Evolutionary conservation across 2,113 vertebrate genomes (phyloP).

Genomic region (Atherinomorus stipes): DNA sequence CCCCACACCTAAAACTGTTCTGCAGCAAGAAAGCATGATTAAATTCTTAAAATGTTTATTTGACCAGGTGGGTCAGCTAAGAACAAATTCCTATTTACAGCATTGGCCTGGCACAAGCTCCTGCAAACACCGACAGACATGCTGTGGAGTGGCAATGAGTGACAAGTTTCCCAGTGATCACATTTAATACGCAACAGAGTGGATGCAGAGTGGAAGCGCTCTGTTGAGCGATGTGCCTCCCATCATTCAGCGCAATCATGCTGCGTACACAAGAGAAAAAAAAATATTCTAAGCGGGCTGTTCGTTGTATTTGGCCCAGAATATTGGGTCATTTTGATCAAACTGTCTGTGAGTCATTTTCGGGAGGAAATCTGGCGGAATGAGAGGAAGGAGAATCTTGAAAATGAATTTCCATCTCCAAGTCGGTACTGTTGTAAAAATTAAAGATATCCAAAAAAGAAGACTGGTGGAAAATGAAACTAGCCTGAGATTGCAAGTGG

Average conservation of each 20-base stretch:
- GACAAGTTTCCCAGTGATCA: constrained; percentile 58
- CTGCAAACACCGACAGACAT: constrained; percentile 65
- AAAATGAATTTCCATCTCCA: constrained; percentile 41
- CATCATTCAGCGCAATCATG: constrained; percentile 43
- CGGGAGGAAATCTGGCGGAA: constrained; percentile 40
- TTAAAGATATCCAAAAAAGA: constrained; percentile 31
- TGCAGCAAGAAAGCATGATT: constrained; percentile 51
- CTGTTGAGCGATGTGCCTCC: constrained; percentile 44
- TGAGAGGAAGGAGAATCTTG: constrained; percentile 31
- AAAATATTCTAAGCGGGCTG: constrained; percentile 63
- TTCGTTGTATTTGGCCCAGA: constrained; percentile 56
- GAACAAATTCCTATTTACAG: constrained; percentile 56
- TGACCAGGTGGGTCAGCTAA: constrained; percentile 72
- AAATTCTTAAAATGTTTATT: constrained; percentile 53
- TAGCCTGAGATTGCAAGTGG: constrained; percentile 9
- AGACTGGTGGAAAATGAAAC: constrained; percentile 16
- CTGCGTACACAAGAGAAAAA: constrained; percentile 61
- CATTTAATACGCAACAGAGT: constrained; percentile 65
- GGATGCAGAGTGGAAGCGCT: constrained; percentile 54
- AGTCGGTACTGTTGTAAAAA: constrained; percentile 26
- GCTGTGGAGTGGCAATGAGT: constrained; percentile 52
- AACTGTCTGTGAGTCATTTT: constrained; percentile 51
- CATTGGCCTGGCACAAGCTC: constrained; percentile 39
- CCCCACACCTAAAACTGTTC: constrained; percentile 46
- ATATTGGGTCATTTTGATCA: constrained; percentile 54